Percentiles rank a stretch among this genome's conserved stretches.
Evolutionary conservation across 2,113 vertebrate genomes (phyloP).

Genomic region (Salvator merianae): DNA sequence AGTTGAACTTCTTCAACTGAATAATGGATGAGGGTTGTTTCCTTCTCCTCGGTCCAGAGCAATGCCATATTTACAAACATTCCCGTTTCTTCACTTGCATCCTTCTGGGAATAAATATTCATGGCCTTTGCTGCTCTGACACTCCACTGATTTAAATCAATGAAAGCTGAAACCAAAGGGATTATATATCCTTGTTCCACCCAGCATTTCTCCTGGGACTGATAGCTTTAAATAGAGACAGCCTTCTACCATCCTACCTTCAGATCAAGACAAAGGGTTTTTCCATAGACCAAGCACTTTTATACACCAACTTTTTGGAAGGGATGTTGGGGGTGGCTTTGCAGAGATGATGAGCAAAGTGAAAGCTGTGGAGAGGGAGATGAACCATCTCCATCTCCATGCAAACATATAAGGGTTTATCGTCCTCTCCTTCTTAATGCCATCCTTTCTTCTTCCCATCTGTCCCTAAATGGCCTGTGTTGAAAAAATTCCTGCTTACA

Average conservation of each 20-base stretch:
- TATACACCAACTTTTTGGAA: not conserved
- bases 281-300: conserved; percentile 25
- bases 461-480: conserved; percentile 77
- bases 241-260: conserved; percentile 17
- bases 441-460: conserved; percentile 70
- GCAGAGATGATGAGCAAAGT: not conserved
- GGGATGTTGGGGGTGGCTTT: conserved; percentile 61
- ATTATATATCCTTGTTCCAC: conserved; percentile 26
- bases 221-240: conserved; percentile 25
- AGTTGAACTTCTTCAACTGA: not conserved
- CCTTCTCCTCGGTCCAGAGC: not conserved
- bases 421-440: conserved; percentile 67
- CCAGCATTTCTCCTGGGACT: not conserved
- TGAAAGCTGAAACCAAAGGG: conserved; percentile 6
- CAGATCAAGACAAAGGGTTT: not conserved
- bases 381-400: conserved; percentile 65
- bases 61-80: not conserved
- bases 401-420: not conserved
- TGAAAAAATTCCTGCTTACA: conserved; percentile 74
- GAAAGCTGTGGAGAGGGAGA: conserved; percentile 33
- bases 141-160: not conserved
- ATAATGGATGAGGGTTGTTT: not conserved
- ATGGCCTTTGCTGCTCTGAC: not conserved
- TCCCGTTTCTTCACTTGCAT: not conserved
- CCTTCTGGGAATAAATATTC: not conserved